Conservation (phyloP, 1,140 invertebrate genomes). For the Apis laboriosa region DNA sequence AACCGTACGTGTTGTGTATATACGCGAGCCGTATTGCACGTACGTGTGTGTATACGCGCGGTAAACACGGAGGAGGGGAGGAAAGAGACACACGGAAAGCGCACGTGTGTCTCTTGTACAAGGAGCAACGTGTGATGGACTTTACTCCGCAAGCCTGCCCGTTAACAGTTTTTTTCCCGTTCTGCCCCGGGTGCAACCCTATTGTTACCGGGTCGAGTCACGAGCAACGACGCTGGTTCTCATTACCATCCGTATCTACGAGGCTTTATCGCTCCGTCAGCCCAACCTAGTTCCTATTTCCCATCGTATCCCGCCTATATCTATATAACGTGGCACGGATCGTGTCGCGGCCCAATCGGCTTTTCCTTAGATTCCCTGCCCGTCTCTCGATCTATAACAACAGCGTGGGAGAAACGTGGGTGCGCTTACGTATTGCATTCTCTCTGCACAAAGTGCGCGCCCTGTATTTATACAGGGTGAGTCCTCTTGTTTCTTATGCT, state of each 20-base stretch:
- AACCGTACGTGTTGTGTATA: not conserved
- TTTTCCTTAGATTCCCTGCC: constrained; percentile 55
- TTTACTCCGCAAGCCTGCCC: constrained; percentile 35
- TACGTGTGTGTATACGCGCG: not conserved
- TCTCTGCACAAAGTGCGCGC: not conserved
- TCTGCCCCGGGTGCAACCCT: constrained; percentile 63
- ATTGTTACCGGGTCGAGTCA: constrained; percentile 74
- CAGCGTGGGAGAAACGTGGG: constrained; percentile 34
- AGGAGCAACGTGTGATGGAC: constrained; percentile 46
- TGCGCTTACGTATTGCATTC: too few relatives aligned
- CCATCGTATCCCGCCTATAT: constrained; percentile 64
- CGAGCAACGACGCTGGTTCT: constrained; percentile 62
- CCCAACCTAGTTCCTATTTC: constrained; percentile 71
- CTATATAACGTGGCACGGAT: constrained; percentile 51
- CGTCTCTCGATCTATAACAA: constrained; percentile 27
- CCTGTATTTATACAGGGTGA: too few relatives aligned
- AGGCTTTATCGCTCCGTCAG: constrained; percentile 58
- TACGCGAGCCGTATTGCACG: not conserved
- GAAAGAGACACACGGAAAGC: not conserved
- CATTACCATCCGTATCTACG: constrained; percentile 70
- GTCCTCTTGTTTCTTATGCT: too few relatives aligned
- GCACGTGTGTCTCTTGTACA: not conserved
- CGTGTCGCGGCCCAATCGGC: constrained; percentile 49
- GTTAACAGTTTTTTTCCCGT: constrained; percentile 36
- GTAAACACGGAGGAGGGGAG: not conserved